Base-by-base conservation (phyloP, 2,113 vertebrate genomes). In the Gallinago media region DNA sequence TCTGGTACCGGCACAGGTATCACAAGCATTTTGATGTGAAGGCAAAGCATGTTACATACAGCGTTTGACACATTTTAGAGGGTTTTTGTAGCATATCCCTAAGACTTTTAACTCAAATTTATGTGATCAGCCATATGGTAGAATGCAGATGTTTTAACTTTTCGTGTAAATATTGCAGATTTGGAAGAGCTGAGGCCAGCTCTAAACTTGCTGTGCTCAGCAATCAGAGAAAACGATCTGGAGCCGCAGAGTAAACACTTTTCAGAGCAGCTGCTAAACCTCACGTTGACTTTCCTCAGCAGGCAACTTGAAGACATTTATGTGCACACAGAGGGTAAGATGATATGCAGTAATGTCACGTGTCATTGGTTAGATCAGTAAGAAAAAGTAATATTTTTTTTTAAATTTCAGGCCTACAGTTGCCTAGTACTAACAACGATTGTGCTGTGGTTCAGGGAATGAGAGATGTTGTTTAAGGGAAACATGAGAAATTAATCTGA, bases 171-270 rank as follows among this genome's bases (percentile, higher is more conserved):
- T 59, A 0, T 38, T 94, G 34, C 96, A 99, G 99, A 98, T 93
- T 67, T 99, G 40, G 97, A 99, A 96, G 98, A 99, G 76, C 81
- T 99, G 88, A 97, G 95, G 76, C 99, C 99, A 49, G 99, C 99
- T 6, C 87, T 99, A 59, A 98, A 99, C 94, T 95, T 99, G 61
- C 98, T 99, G 47, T 98, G 98, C 73, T 98, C 97, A 11, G 98
- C 99, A 3, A 98, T 99, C 97, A 98, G 91, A 91, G 99, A 98
- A 31, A 99, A 98, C 3, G 97, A 99, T 79, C 94, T 98, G 22
- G 99, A 99, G 95, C 97, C 99, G 49, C 99, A 99, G 80, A 99
- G 99, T 91, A 99, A 98, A 44, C 99, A 98, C 92, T 99, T 99
- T 76, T 99, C 99, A 2, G 99, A 99, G 74, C 99, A 99, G 73